phyloP scores from a whole-genome alignment of 2,888 invertebrate species.

The Xanthia icteritia region DNA sequence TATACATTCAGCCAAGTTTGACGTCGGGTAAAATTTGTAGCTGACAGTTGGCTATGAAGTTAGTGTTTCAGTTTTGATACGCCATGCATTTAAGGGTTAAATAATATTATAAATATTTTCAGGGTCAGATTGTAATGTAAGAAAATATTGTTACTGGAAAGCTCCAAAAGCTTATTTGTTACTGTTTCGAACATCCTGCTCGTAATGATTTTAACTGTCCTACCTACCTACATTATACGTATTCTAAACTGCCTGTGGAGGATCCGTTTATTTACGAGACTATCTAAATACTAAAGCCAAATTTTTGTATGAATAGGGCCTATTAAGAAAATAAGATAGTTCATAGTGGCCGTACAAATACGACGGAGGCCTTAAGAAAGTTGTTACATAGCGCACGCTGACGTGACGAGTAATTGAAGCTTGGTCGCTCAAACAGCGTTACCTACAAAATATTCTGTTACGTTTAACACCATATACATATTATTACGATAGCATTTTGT shows the following conservation, averaged over 20 bases:
- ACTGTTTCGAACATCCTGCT: neutral
- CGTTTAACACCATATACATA: neutral
- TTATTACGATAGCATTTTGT: neutral
- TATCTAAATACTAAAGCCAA: neutral
- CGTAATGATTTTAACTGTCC: conserved; percentile 12
- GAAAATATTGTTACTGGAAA: neutral
- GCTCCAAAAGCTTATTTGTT: neutral
- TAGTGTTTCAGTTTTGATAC: too few relatives aligned
- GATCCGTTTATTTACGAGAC: neutral
- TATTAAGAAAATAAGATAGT: neutral
- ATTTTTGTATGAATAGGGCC: neutral
- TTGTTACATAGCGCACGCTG: neutral
- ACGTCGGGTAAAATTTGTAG: too few relatives aligned
- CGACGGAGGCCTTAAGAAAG: neutral
- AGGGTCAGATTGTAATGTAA: conserved; percentile 17
- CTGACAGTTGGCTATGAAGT: too few relatives aligned
- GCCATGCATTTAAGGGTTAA: too few relatives aligned
- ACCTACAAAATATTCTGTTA: conserved; percentile 2
- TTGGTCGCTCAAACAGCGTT: neutral
- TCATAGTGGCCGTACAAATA: neutral
- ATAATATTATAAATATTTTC: neutral
- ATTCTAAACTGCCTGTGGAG: neutral
- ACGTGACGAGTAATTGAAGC: neutral
- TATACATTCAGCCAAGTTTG: too few relatives aligned
- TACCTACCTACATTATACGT: neutral